Conservation (phyloP, 2,113 vertebrate species). For the Ammodytes marinus region DNA sequence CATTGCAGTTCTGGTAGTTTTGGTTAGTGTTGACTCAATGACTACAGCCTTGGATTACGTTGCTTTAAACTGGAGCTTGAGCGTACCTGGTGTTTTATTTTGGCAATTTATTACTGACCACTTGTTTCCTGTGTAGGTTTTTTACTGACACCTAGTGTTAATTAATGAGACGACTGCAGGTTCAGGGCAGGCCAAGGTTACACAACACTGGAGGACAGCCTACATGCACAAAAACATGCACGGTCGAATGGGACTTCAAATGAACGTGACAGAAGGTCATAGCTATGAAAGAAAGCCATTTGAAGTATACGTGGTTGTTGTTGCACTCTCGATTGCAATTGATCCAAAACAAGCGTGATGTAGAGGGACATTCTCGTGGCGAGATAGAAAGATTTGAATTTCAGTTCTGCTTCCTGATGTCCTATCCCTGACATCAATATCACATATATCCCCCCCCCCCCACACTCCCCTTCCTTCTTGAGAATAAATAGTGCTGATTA, state of each 20-base stretch:
- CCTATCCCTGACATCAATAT: conserved; percentile 30
- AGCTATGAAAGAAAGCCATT: neutral
- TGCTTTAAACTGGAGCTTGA: neutral
- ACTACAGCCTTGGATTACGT: neutral
- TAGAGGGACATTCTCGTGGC: neutral
- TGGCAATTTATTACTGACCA: conserved; percentile 5
- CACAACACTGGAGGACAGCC: neutral
- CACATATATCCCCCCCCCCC: neutral
- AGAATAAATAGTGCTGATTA: conserved; percentile 65
- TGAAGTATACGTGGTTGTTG: neutral
- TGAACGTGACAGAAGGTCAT: neutral
- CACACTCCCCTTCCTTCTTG: conserved; percentile 8
- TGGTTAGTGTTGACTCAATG: too few relatives aligned
- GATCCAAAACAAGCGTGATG: neutral
- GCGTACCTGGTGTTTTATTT: neutral
- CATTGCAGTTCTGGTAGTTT: too few relatives aligned
- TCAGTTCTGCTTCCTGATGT: conserved; percentile 37
- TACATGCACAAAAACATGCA: neutral
- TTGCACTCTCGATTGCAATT: neutral
- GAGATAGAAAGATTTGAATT: conserved; percentile 13
- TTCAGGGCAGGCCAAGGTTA: neutral
- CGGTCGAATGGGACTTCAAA: neutral
- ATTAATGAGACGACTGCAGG: conserved; percentile 64
- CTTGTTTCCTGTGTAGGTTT: conserved; percentile 51
- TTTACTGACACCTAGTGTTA: conserved; percentile 85